Base-by-base conservation (phyloP, 2,888 invertebrate species). In the Argyra leucocephala region DNA sequence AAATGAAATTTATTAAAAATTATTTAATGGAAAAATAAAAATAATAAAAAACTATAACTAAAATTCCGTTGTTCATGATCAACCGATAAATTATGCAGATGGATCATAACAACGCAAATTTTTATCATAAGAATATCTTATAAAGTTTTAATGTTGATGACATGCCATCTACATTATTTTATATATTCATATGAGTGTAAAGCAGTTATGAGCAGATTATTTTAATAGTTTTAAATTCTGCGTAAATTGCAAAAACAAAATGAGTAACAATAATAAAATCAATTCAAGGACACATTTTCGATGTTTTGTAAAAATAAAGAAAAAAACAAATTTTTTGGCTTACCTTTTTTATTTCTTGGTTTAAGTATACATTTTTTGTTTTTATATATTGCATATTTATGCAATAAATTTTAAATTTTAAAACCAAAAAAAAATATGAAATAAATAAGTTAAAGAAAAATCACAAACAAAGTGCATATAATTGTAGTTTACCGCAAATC, bases 11-110 rank as follows among this genome's bases (percentile, higher is more conserved):
- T 48, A 48, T 48, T 48, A 48, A 48, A 48, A 48, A 48, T 5
- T 18, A 48, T 48, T 48, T 48, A 48, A n/a, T 48, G 48, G 48
- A 48, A 15, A 48, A 12, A 48, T 18, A 48, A 48, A 18, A 12
- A 48, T 10, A 37, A 37, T 15, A 37, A 48, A 48, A 48, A 48
- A 48, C 48, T 18, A 48, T 18, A 48, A 48, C 48, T 48, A 3
- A 48, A 48, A 48, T 48, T 48, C 48, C 48, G 48, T 48, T 48
- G 48, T 15, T 48, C 48, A 48, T 48, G 48, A 48, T 48, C 48
- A 48, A n/a, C 48, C 18, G 48, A 48, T 48, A 48, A 48, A 48
- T 48, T 48, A 48, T 48, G 15, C 18, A 48, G 48, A 48, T 48
- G 5, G 48, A 48, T 48, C 48, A 48, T 3, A 48, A 48, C 48